Conservation (phyloP, 64 coral and sea anemone species). For the Dendronephthya gigantea region DNA sequence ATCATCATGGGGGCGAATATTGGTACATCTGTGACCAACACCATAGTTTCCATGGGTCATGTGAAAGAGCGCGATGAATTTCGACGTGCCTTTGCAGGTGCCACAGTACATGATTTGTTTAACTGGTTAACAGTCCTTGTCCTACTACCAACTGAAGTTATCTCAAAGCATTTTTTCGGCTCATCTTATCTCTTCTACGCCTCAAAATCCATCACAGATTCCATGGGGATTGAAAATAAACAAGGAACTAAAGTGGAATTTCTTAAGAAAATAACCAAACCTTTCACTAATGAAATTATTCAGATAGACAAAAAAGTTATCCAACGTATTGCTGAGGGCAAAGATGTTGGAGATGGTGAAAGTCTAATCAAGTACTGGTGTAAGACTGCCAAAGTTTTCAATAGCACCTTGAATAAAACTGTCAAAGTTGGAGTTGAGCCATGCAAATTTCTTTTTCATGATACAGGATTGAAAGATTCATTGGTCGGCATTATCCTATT, state of each 20-base stretch:
- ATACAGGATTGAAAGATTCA: constrained; percentile 44
- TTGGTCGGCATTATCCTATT: constrained; percentile 42
- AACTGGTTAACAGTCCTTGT: constrained; percentile 48
- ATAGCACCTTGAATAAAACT: background rate
- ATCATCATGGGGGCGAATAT: constrained; percentile 61
- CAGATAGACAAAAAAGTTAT: constrained; percentile 51
- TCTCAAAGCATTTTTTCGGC: constrained; percentile 3
- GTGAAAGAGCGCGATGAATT: constrained; percentile 41
- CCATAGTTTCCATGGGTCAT: constrained; percentile 44
- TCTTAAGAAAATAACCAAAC: constrained; percentile 41
- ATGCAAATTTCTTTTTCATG: constrained; percentile 33
- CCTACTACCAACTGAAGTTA: constrained; percentile 38
- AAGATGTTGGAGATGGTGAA: background rate
- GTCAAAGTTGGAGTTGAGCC: background rate
- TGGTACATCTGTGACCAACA: constrained; percentile 56
- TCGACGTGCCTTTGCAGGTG: constrained; percentile 52
- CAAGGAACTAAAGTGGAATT: constrained; percentile 37
- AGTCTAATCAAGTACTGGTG: constrained; percentile 28
- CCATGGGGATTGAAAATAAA: constrained; percentile 16
- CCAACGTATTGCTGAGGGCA: constrained; percentile 16
- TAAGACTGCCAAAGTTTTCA: constrained; percentile 10
- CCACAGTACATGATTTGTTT: constrained; percentile 50
- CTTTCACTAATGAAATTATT: constrained; percentile 42
- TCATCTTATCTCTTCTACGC: constrained; percentile 21
- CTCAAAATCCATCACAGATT: background rate